Conservation (phyloP, 2,113 vertebrate genomes). For the Apaloderma vittatum region DNA sequence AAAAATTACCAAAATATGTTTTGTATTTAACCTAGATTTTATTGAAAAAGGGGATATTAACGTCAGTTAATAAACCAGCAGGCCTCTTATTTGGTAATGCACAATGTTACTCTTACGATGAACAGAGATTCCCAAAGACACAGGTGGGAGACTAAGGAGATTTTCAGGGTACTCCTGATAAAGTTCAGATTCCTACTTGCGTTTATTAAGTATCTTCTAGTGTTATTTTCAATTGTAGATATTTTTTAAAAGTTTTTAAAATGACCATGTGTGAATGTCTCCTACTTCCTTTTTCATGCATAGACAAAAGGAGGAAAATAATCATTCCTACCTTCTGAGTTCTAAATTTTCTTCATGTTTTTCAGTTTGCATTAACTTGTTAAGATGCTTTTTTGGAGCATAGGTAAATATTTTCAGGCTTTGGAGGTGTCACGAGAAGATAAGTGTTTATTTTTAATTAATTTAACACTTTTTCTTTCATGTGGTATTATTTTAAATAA, state of each 20-base stretch:
- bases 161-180: not conserved
- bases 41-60: not conserved
- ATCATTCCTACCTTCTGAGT: not conserved
- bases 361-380: not conserved
- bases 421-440: slow-evolving; percentile 16
- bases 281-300: not conserved
- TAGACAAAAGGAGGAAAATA: not conserved
- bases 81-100: not conserved
- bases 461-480: slow-evolving; percentile 2
- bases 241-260: not conserved
- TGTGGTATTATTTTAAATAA: slow-evolving; percentile 34
- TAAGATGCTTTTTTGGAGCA: not conserved
- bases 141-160: not conserved
- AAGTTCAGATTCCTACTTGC: not conserved
- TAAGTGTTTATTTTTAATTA: not conserved
- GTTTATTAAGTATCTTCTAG: not conserved
- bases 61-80: not conserved
- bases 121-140: not conserved
- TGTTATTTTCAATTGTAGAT: not conserved
- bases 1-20: not conserved
- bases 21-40: not conserved
- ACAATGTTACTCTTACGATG: not conserved
- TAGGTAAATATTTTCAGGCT: slow-evolving; percentile 12
- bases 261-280: not conserved
- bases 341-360: not conserved